Evolutionary conservation across 1,140 invertebrate species (phyloP), one percentile per base, ranked within the genome.

Genomic region (Nylanderia fulva): DNA sequence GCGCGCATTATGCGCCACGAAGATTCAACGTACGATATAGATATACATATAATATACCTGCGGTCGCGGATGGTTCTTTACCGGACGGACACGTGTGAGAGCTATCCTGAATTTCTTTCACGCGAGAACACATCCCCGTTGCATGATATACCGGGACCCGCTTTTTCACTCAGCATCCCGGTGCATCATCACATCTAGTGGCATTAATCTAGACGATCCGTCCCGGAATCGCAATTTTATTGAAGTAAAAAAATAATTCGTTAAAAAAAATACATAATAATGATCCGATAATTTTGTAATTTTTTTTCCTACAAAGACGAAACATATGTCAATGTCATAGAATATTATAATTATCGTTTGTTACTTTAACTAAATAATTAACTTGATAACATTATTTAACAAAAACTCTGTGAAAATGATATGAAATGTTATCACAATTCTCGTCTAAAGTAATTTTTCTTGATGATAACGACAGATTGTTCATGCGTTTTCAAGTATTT

Each of bases 51-150:
- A 18, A 48, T 48, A 48, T 68, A 56, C 36, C 52, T 82, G 77
- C 66, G 66, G 77, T 72, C 36, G 76, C 61, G 48, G 33, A 80
- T 64, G 64, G 77, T n/a, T 71, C 77, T 80, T 58, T 82, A 21
- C 36, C 8, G 52, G 54, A 48, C 74, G n/a, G n/a, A 24, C 29
- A 42, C 54, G 54, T 21, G n/a, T n/a, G n/a, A n/a, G 60, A 79
- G 29, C 42, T n/a, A 79, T 48, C 42, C 61, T 66, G 39, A 58
- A 60, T 58, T 72, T 82, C 54, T 71, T 71, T 21, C 45, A 33
- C 42, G 21, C 36, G 29, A 42, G 21, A 39, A 18, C 18, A 18
- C 18, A 79, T 68, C 48, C 15, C 33, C 15, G 21, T 36, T 42
- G 52, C 64, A 18, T 33, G 61, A 68, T 79, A 79, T 71, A n/a